phyloP scores from a whole-genome alignment of 1,140 invertebrate genomes.

The Goniozus legneri region DNA sequence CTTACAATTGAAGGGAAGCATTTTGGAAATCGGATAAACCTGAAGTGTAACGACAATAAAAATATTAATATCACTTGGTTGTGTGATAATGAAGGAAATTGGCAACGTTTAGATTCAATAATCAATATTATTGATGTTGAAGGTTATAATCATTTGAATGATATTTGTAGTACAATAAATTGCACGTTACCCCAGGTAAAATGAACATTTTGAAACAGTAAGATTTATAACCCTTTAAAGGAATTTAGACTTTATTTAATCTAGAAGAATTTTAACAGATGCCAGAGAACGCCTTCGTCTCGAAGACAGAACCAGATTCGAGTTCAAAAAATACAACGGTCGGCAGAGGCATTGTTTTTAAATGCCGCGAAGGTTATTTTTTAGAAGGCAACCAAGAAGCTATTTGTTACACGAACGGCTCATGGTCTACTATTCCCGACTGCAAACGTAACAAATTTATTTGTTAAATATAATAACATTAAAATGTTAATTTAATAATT shows the following conservation, averaged over 20 bases:
- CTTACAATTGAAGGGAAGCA: too few relatives aligned
- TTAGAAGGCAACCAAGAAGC: constrained; percentile 38
- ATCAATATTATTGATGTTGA: constrained; percentile 4
- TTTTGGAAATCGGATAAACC: too few relatives aligned
- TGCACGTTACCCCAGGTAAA: constrained; percentile 23
- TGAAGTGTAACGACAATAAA: constrained; percentile 2
- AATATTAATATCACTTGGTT: constrained; percentile 28
- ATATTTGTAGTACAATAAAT: constrained; percentile 14
- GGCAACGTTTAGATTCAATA: constrained; percentile 16
- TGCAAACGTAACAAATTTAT: constrained; percentile 51
- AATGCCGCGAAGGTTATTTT: constrained; percentile 48
- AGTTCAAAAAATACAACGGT: too few relatives aligned
- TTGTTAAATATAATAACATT: too few relatives aligned
- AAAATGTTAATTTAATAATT: too few relatives aligned
- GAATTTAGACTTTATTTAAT: constrained; percentile 1
- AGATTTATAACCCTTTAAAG: background rate
- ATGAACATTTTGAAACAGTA: background rate
- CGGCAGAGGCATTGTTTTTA: too few relatives aligned
- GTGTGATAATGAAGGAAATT: constrained; percentile 26
- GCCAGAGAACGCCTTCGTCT: too few relatives aligned
- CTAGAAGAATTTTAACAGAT: background rate
- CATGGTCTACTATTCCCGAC: constrained; percentile 47
- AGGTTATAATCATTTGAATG: constrained; percentile 1
- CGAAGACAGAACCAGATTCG: too few relatives aligned
- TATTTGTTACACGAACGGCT: constrained; percentile 47